phyloP scores from a whole-genome alignment of 1,140 invertebrate species.

The Dolichoris vasculosae region DNA sequence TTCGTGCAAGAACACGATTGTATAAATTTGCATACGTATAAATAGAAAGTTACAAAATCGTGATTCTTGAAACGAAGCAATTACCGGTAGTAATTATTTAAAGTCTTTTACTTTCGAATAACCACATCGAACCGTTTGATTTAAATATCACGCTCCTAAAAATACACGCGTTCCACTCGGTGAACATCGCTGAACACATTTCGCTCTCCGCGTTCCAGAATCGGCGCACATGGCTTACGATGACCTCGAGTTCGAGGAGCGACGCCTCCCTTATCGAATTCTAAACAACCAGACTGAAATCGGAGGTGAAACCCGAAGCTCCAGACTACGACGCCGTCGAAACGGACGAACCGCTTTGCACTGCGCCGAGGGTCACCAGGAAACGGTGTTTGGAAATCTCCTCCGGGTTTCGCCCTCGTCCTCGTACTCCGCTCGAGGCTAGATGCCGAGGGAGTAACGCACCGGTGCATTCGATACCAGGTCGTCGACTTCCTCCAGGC shows the following conservation, averaged over 20 bases:
- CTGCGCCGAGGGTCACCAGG: conserved; percentile 82
- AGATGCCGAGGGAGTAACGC: conserved; percentile 78
- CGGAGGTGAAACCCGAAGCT: not conserved
- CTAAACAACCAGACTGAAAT: not conserved
- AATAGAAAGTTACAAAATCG: no score
- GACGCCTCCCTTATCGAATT: not conserved
- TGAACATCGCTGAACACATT: not conserved
- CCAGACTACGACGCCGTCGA: conserved; percentile 75
- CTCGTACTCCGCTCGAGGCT: conserved; percentile 68
- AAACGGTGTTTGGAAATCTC: conserved; percentile 77
- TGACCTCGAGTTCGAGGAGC: conserved; percentile 74
- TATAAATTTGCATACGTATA: no score
- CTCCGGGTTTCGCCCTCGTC: conserved; percentile 77
- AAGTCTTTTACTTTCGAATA: no score
- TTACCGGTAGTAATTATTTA: no score
- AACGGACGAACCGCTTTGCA: conserved; percentile 82
- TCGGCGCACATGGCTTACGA: conserved; percentile 81
- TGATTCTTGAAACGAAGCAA: no score
- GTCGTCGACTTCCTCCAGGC: conserved; percentile 83
- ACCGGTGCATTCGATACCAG: conserved; percentile 82
- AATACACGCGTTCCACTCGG: no score
- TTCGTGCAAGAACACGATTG: no score
- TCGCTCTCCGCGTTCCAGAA: conserved; percentile 72
- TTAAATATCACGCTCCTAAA: no score
- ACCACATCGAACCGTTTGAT: no score